These are phyloP conservation scores for Danio choprae DNA, from an alignment of 2,797 vertebrate species.

Conservation along the genomic window DNA sequence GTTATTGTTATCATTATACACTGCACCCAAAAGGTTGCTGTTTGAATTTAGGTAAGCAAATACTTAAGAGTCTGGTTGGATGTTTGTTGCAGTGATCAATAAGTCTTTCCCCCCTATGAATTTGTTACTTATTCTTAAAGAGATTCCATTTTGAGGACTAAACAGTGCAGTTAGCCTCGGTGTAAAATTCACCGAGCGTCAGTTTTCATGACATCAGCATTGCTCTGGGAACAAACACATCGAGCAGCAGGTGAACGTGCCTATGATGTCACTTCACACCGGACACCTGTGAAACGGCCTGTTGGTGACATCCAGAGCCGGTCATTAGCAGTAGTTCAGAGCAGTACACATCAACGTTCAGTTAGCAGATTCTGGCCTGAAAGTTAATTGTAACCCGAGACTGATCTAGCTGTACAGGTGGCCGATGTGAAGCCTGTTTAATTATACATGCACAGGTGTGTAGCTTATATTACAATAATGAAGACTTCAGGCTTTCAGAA, in stretches of 20 bases:
- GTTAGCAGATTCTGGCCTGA: constrained; percentile 24
- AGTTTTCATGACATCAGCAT: neutral
- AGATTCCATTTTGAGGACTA: too few relatives aligned
- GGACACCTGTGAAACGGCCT: constrained; percentile 36
- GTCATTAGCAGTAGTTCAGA: neutral
- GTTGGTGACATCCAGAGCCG: neutral
- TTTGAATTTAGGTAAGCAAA: too few relatives aligned
- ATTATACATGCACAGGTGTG: constrained; percentile 48
- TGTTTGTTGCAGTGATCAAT: too few relatives aligned
- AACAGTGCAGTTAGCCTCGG: too few relatives aligned
- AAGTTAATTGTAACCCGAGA: constrained; percentile 38
- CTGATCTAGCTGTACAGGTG: constrained; percentile 45
- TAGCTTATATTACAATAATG: constrained; percentile 6
- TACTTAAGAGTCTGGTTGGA: too few relatives aligned
- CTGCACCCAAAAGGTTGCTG: too few relatives aligned
- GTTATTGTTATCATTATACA: too few relatives aligned
- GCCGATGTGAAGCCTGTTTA: constrained; percentile 33
- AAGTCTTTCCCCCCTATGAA: too few relatives aligned
- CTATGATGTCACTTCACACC: constrained; percentile 10
- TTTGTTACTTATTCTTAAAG: too few relatives aligned
- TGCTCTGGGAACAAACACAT: constrained; percentile 3
- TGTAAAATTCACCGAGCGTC: neutral
- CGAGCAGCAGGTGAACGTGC: constrained; percentile 32
- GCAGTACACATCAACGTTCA: neutral
- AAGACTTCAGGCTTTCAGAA: constrained; percentile 6